Base-by-base conservation (phyloP, 1,140 invertebrate species). In the Listronotus oregonensis region DNA sequence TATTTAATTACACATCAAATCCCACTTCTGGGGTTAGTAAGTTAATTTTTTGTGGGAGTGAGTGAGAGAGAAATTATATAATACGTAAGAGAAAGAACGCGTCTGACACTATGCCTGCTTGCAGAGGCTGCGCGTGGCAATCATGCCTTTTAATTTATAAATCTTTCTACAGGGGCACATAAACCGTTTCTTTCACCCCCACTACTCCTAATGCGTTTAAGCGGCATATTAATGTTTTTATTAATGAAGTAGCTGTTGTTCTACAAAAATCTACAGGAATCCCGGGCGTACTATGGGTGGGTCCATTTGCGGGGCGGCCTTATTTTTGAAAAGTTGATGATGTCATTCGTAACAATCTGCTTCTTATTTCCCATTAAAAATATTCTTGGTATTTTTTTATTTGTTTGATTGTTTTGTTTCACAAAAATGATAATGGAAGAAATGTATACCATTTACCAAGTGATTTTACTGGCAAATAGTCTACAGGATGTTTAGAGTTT, bases 91-190 rank as follows among this genome's bases (percentile, higher is more conserved):
- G n/a, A 39, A n/a, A 46, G 43, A 60, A 46, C 43, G 37, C 57
- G 77, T 79, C 77, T 79, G 77, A 79, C 77, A 79, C 77, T 79
- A 79, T 76, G 77, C 70, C 75, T 74, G 75, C 77, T 77, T 75
- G 76, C 77, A 76, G 75, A 71, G 51, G 55, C 55, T 54, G 42
- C 18, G 46, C 46, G 37, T 46, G 27, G 52, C 18, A 5, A 18
- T 55, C 44, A 40, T 43, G 37, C 18, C 9, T 46, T 54, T 44
- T 11, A 39, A 9, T 27, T 34, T 32, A 9, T 37, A 5, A 14
- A 46, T 37, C 11, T 49, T 27, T 14, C 27, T 7, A 31, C 27
- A 37, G 34, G 27, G 34, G 31, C 50, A 42, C 6, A 56, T 18
- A 44, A 55, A 21, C 18, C 34, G 37, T 17, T 56, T 27, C 11